A percentile compares a stretch with the other conserved stretches of the same genome.
Evolutionary conservation across 2,113 vertebrate species (phyloP).

Genomic region (Rhodinocichla rosea): DNA sequence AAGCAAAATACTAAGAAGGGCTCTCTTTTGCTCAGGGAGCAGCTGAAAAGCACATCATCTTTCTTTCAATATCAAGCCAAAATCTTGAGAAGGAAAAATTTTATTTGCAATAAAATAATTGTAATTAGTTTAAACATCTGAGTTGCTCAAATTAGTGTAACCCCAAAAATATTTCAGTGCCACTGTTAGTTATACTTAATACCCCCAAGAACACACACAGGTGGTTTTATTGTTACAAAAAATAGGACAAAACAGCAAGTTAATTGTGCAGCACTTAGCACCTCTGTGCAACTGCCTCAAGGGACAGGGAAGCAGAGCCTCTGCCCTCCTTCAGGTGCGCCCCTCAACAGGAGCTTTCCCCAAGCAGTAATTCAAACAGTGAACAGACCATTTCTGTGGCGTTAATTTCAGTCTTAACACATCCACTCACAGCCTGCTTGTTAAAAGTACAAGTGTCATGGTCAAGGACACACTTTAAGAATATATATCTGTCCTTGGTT

Average conservation of each 20-base stretch:
- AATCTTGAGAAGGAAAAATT: neutral
- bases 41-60: neutral
- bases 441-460: neutral
- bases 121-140: neutral
- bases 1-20: neutral
- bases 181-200: neutral
- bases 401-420: neutral
- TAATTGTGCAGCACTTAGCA: neutral
- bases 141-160: neutral
- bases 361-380: neutral
- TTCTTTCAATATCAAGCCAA: neutral
- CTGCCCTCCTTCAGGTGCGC: neutral
- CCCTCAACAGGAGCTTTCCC: neutral
- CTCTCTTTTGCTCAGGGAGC: neutral
- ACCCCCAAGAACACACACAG: neutral
- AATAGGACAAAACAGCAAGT: neutral
- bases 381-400: neutral
- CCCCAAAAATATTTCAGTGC: neutral
- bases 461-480: neutral
- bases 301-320: neutral
- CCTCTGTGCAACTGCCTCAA: neutral
- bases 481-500: neutral
- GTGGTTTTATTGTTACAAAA: neutral
- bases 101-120: neutral
- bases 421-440: neutral